phyloP scores from a whole-genome alignment of 2,797 vertebrate genomes.

The Ctenopoma multispine region DNA sequence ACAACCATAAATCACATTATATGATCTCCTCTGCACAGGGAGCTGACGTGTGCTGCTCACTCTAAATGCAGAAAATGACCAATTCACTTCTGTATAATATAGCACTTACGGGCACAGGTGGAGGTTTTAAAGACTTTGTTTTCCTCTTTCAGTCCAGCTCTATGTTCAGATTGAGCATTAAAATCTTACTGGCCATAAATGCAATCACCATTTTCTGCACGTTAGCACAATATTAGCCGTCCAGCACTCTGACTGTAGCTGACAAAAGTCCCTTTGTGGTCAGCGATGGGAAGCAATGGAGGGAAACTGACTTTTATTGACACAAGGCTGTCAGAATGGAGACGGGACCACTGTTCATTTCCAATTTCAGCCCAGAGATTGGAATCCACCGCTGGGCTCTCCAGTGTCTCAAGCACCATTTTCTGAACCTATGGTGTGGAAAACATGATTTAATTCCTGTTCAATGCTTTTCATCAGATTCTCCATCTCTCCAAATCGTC shows the following conservation, averaged over 20 bases:
- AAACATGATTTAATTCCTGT: slow-evolving; percentile 84
- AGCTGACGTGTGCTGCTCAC: slow-evolving; percentile 33
- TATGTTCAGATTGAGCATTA: slow-evolving; percentile 33
- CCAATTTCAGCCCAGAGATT: slow-evolving; percentile 83
- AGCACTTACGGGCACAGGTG: slow-evolving; percentile 53
- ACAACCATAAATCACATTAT: slow-evolving; percentile 79
- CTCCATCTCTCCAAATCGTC: slow-evolving; percentile 77
- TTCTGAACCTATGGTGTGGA: slow-evolving; percentile 81
- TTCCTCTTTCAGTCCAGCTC: slow-evolving; percentile 2
- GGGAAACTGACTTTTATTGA: slow-evolving; percentile 84
- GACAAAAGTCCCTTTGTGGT: slow-evolving; percentile 75
- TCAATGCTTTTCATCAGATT: slow-evolving; percentile 82
- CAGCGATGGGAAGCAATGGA: slow-evolving; percentile 72
- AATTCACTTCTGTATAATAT: slow-evolving; percentile 50
- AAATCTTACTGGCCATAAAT: slow-evolving; percentile 10
- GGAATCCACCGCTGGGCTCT: slow-evolving; percentile 76
- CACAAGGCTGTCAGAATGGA: slow-evolving; percentile 79
- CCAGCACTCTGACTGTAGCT: slow-evolving; percentile 37
- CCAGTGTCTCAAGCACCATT: slow-evolving; percentile 80
- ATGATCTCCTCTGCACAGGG: slow-evolving; percentile 61
- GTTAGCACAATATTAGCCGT: slow-evolving; percentile 49
- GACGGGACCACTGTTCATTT: slow-evolving; percentile 79
- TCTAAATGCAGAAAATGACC: slow-evolving; percentile 55
- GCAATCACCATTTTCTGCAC: slow-evolving; percentile 51
- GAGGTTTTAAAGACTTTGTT: slow-evolving; percentile 57